A percentile compares a stretch with the other conserved stretches of the same genome.
These are phyloP conservation scores for Anagrus nilaparvatae DNA, from an alignment of 1,140 invertebrate genomes.

Conservation along the genomic window DNA sequence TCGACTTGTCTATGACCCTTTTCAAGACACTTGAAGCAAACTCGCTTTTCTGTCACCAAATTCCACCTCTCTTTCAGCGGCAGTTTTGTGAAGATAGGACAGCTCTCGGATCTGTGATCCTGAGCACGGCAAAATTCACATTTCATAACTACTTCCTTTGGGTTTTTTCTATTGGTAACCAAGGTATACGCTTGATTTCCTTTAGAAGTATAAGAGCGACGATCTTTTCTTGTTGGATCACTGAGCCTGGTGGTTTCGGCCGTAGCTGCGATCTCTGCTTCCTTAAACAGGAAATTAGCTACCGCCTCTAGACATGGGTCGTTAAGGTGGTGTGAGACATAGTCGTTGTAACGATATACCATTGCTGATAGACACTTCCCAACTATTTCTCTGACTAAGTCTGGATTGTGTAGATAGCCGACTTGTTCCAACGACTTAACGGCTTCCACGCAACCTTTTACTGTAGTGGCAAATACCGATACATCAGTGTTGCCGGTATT, in stretches of 20 bases:
- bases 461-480: constrained; percentile 11
- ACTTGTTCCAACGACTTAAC: constrained; percentile 12
- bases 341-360: constrained; percentile 11
- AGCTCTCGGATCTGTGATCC: neutral
- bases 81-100: neutral
- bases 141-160: neutral
- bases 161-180: neutral
- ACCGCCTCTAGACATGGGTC: constrained; percentile 6
- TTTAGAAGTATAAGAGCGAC: too few species aligned
- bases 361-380: constrained; percentile 10
- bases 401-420: constrained; percentile 15
- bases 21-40: constrained; percentile 8
- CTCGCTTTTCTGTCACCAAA: neutral
- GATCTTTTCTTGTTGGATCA: neutral
- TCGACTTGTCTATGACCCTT: neutral
- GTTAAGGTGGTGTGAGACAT: neutral
- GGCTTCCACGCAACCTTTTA: constrained; percentile 14
- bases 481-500: constrained; percentile 3
- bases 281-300: constrained; percentile 7
- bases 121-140: neutral
- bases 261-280: constrained; percentile 13
- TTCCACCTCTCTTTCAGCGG: neutral
- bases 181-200: neutral
- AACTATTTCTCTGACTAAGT: constrained; percentile 11
- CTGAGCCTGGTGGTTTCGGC: constrained; percentile 7